A percentile compares a stretch with the other conserved stretches of the same genome.
Conservation (phyloP, 2,888 invertebrate genomes). For the Alloplasta piceator region DNA sequence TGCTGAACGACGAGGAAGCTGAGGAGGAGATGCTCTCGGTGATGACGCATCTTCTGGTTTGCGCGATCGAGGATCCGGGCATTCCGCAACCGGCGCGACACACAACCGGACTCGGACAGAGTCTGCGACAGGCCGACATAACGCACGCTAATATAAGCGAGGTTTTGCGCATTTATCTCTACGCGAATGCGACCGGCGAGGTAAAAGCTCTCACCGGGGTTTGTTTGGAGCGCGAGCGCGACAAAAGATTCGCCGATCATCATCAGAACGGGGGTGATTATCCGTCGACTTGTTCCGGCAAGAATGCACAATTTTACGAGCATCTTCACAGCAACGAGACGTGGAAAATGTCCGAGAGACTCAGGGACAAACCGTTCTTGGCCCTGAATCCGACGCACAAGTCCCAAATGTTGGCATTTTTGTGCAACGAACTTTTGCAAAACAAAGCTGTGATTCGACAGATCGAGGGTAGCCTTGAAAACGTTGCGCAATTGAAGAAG, state of each 20-base stretch:
- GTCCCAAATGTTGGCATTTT: conserved; percentile 93
- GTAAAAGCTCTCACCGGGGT: conserved; percentile 92
- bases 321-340: conserved; percentile 90
- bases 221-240: conserved; percentile 92
- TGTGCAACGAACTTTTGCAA: conserved; percentile 97
- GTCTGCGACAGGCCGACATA: conserved; percentile 94
- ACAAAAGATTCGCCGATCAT: conserved; percentile 92
- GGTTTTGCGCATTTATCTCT: conserved; percentile 95
- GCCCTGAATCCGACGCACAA: conserved; percentile 94
- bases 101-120: conserved; percentile 95
- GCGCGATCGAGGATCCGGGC: conserved; percentile 97
- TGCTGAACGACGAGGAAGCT: conserved; percentile 91
- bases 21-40: conserved; percentile 95
- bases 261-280: conserved; percentile 90
- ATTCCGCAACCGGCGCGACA: conserved; percentile 95
- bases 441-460: conserved; percentile 96
- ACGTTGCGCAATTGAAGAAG: conserved; percentile 92
- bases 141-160: conserved; percentile 96
- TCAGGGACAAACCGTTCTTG: conserved; percentile 93
- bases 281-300: conserved; percentile 87
- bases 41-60: conserved; percentile 94
- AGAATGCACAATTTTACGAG: conserved; percentile 92
- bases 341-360: conserved; percentile 91
- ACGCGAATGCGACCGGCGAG: conserved; percentile 94
- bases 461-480: conserved; percentile 94